Evolutionary conservation across 2,888 invertebrate species (phyloP).

Genomic region (Monochamus alternatus): DNA sequence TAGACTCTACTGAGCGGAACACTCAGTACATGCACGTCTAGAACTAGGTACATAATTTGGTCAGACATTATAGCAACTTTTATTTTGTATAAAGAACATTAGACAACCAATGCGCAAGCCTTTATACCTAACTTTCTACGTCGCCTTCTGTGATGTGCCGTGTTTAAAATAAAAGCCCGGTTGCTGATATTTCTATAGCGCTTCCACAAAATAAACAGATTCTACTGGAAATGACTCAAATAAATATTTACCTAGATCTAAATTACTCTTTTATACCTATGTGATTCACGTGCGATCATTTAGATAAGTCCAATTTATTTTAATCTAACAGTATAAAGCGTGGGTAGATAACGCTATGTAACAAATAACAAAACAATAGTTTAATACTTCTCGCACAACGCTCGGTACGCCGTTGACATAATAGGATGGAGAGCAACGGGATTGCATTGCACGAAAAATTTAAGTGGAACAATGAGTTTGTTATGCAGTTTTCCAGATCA

Average conservation of each 20-base stretch:
- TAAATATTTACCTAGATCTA: conserved; percentile 32
- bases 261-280: conserved; percentile 30
- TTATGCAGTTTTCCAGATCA: background rate
- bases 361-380: conserved; percentile 17
- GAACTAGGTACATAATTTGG: too few relatives aligned
- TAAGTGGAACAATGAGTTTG: background rate
- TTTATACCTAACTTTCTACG: too few relatives aligned
- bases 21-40: too few relatives aligned
- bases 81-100: too few relatives aligned
- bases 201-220: conserved; percentile 17
- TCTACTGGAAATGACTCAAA: conserved; percentile 18
- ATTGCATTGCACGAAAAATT: background rate
- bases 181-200: conserved; percentile 12
- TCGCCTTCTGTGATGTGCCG: background rate
- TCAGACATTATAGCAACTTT: too few relatives aligned
- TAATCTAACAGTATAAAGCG: conserved; percentile 14
- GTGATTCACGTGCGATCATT: conserved; percentile 24
- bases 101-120: too few relatives aligned
- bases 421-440: background rate
- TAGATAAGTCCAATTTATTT: conserved; percentile 29
- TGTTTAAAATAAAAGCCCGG: background rate
- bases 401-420: background rate
- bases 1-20: too few relatives aligned
- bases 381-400: background rate
- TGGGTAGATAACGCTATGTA: background rate